A percentile compares a stretch with the other conserved stretches of the same genome.
phyloP scores from a whole-genome alignment of 2,888 invertebrate genomes.

The Auanema freiburgensis region DNA sequence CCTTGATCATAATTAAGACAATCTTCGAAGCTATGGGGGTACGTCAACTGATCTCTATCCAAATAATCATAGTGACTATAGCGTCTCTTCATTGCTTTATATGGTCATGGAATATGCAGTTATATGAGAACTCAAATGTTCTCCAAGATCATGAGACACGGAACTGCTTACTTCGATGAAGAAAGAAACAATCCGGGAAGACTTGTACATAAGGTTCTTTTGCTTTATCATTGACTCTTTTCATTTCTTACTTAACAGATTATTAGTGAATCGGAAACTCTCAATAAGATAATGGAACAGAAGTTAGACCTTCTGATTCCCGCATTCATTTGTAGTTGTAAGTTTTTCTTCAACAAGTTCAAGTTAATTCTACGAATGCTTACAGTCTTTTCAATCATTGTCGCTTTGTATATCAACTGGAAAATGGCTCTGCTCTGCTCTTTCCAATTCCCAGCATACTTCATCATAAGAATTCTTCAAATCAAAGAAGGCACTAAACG shows the following conservation, averaged over 20 bases:
- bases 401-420: constrained; percentile 60
- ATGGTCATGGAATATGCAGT: constrained; percentile 59
- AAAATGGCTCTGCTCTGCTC: constrained; percentile 58
- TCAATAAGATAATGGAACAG: constrained; percentile 59
- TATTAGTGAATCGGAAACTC: constrained; percentile 55
- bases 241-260: constrained; percentile 26
- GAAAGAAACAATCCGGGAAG: constrained; percentile 55
- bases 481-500: constrained; percentile 45
- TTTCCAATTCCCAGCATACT: constrained; percentile 62
- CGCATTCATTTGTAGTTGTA: constrained; percentile 53
- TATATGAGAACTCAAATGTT: constrained; percentile 58
- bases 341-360: constrained; percentile 5
- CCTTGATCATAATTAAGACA: constrained; percentile 61
- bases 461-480: constrained; percentile 54
- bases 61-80: constrained; percentile 15
- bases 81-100: constrained; percentile 56
- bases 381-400: constrained; percentile 45
- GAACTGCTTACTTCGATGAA: constrained; percentile 62
- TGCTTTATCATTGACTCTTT: too few relatives aligned
- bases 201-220: constrained; percentile 8
- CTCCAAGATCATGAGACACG: constrained; percentile 53
- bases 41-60: not conserved
- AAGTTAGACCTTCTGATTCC: constrained; percentile 60
- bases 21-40: constrained; percentile 62
- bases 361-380: constrained; percentile 5